A percentile compares a stretch with the other conserved stretches of the same genome.
phyloP scores from a whole-genome alignment of 2,113 vertebrate genomes.

The Nerophis ophidion region DNA sequence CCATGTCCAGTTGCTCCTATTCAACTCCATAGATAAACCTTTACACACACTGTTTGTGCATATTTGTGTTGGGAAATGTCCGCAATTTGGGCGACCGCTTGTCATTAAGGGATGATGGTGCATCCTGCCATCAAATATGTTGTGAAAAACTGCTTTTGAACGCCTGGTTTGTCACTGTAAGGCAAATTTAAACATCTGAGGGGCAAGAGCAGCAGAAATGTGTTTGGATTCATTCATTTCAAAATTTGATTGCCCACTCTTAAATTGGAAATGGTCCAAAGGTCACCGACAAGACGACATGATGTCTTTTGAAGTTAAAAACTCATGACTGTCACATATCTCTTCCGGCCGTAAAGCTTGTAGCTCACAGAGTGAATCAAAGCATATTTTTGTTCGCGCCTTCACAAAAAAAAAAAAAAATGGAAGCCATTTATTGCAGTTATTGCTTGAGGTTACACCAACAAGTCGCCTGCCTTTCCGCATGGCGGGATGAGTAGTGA shows the following conservation, averaged over 20 bases:
- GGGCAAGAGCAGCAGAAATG: too few relatives aligned
- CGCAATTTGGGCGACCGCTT: too few relatives aligned
- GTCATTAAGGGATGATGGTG: too few relatives aligned
- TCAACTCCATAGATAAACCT: too few relatives aligned
- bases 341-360: constrained; percentile 22
- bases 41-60: too few relatives aligned
- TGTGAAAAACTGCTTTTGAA: too few relatives aligned
- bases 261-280: constrained; percentile 36
- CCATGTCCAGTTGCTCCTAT: too few relatives aligned
- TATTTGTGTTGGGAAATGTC: too few relatives aligned
- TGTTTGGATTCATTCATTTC: not conserved
- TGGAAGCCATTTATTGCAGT: constrained; percentile 15
- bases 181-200: too few relatives aligned
- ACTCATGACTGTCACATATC: constrained; percentile 55
- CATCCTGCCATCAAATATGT: too few relatives aligned
- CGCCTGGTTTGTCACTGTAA: too few relatives aligned
- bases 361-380: constrained; percentile 22
- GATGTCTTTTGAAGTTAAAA: constrained; percentile 43
- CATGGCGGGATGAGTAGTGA: constrained; percentile 29
- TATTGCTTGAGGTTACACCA: constrained; percentile 28
- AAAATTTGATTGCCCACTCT: constrained; percentile 33
- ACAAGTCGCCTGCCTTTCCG: constrained; percentile 17
- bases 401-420: constrained; percentile 19
- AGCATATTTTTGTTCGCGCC: constrained; percentile 27
- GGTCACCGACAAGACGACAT: constrained; percentile 27